Conservation (phyloP, 2,888 invertebrate genomes). For the Euplexia lucipara region DNA sequence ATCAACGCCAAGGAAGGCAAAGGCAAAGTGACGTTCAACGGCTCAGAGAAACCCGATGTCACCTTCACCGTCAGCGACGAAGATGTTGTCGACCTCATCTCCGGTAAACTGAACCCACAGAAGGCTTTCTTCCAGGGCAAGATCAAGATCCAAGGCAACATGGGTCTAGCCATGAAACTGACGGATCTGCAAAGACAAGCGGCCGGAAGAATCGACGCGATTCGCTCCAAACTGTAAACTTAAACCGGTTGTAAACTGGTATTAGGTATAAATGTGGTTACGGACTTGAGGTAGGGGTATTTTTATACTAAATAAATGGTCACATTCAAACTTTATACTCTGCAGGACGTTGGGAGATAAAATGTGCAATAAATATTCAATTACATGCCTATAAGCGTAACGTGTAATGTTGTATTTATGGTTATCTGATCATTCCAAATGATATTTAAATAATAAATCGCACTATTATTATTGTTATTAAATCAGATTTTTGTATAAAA, state of each 20-base stretch:
- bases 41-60: slow-evolving; percentile 96
- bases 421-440: slow-evolving; percentile 80
- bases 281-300: slow-evolving; percentile 76
- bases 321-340: slow-evolving; percentile 44
- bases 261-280: slow-evolving; percentile 71
- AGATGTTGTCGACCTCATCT: slow-evolving; percentile 96
- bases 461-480: slow-evolving; percentile 73
- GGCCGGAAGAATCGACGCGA: slow-evolving; percentile 93
- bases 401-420: slow-evolving; percentile 62
- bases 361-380: slow-evolving; percentile 49
- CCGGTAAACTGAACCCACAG: slow-evolving; percentile 98
- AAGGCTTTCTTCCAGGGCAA: slow-evolving; percentile 99
- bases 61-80: slow-evolving; percentile 97
- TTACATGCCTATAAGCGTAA: slow-evolving; percentile 32
- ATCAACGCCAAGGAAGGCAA: slow-evolving; percentile 97
- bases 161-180: slow-evolving; percentile 98
- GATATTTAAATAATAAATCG: slow-evolving; percentile 66
- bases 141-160: slow-evolving; percentile 98
- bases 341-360: slow-evolving; percentile 22
- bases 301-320: slow-evolving; percentile 67
- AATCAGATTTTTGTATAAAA: slow-evolving; percentile 67
- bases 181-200: slow-evolving; percentile 95
- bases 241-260: slow-evolving; percentile 64
- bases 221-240: slow-evolving; percentile 94
- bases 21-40: slow-evolving; percentile 96